phyloP scores from a whole-genome alignment of 2,888 invertebrate species.

The Tetragnatha montana region DNA sequence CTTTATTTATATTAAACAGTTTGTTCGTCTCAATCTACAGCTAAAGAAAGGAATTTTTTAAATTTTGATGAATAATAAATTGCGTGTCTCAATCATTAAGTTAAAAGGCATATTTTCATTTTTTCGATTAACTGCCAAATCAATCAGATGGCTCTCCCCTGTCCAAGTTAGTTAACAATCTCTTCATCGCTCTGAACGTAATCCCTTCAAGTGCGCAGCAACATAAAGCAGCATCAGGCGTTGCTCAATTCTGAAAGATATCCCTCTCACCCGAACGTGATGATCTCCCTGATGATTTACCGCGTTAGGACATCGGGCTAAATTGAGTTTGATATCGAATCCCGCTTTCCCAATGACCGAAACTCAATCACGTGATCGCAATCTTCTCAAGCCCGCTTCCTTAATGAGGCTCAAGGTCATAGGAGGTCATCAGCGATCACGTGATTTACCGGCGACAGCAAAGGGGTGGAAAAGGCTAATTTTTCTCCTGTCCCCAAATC shows the following conservation, averaged over 20 bases:
- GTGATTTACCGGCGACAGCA: constrained; percentile 46
- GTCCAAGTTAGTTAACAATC: background rate
- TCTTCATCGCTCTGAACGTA: background rate
- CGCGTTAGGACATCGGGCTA: constrained; percentile 13
- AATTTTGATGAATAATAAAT: too few relatives aligned
- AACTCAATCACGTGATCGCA: constrained; percentile 31
- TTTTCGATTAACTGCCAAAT: too few relatives aligned
- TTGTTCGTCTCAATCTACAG: too few relatives aligned
- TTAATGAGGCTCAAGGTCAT: constrained; percentile 42
- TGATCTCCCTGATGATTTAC: constrained; percentile 31
- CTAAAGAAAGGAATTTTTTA: too few relatives aligned
- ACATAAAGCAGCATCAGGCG: background rate
- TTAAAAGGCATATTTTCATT: too few relatives aligned
- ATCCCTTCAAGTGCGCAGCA: background rate
- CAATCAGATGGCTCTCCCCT: background rate
- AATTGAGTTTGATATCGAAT: constrained; percentile 31
- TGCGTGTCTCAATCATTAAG: too few relatives aligned
- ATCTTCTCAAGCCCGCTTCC: constrained; percentile 26
- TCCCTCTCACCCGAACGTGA: background rate
- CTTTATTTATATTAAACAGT: too few relatives aligned
- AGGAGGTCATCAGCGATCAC: constrained; percentile 34
- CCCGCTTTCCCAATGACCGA: constrained; percentile 12
- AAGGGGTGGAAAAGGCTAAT: constrained; percentile 38
- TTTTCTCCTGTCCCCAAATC: constrained; percentile 35
- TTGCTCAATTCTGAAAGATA: constrained; percentile 6